phyloP scores from a whole-genome alignment of 2,797 vertebrate species.

The Jordanella pulchra region DNA sequence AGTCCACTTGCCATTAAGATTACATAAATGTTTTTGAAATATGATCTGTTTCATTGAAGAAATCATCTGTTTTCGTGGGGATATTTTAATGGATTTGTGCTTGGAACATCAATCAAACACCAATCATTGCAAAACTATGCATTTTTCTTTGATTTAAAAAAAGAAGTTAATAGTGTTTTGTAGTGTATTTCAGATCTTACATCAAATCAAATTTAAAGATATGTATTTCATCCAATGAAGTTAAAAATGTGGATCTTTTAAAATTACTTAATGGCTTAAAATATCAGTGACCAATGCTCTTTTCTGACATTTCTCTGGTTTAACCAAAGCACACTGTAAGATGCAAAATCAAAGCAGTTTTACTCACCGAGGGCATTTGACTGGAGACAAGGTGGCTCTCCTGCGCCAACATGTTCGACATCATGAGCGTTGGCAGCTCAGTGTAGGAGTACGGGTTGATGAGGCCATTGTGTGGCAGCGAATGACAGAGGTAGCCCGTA shows the following conservation, averaged over 20 bases:
- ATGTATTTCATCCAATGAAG: not conserved
- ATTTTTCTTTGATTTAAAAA: not conserved
- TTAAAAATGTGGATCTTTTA: not conserved
- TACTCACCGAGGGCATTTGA: conserved; percentile 96
- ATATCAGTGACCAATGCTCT: conserved; percentile 6
- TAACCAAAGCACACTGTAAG: not conserved
- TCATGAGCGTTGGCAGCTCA: conserved; percentile 98
- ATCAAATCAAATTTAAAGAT: not conserved
- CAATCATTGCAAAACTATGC: not conserved
- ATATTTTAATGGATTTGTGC: conserved; percentile 19
- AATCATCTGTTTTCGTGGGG: not conserved
- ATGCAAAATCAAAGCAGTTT: not conserved
- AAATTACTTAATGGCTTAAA: conserved; percentile 7
- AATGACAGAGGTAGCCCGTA: conserved; percentile 92
- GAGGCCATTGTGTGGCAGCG: conserved; percentile 92
- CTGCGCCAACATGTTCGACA: conserved; percentile 97
- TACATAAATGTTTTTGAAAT: conserved; percentile 40
- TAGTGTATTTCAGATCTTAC: not conserved
- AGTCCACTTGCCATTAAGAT: conserved; percentile 33
- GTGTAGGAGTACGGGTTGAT: conserved; percentile 96
- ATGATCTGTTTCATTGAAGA: conserved; percentile 31
- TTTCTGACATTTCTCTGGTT: not conserved
- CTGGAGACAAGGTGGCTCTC: conserved; percentile 93
- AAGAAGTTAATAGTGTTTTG: not conserved
- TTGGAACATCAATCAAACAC: conserved; percentile 1